Percentiles rank a stretch among this genome's conserved stretches.
These are phyloP conservation scores for Timandra comae DNA, from an alignment of 2,888 invertebrate genomes.

Conservation along the genomic window DNA sequence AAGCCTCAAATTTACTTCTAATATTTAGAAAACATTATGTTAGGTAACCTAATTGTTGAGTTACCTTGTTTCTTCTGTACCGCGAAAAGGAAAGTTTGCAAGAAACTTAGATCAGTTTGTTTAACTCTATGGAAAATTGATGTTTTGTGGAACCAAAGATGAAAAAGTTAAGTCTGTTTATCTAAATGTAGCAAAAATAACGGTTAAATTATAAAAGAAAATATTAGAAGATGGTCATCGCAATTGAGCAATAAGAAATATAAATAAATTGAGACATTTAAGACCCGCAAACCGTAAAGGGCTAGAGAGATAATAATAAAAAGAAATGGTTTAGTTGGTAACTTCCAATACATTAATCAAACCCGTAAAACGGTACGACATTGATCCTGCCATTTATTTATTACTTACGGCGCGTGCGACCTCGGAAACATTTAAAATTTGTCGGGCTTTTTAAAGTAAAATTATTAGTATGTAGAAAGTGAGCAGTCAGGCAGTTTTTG, in stretches of 20 bases:
- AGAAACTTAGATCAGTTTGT: too few relatives aligned
- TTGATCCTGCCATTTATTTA: slow-evolving; percentile 23
- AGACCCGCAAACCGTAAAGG: slow-evolving; percentile 13
- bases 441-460: slow-evolving; percentile 34
- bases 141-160: too few relatives aligned
- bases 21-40: slow-evolving; percentile 15
- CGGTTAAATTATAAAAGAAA: too few relatives aligned
- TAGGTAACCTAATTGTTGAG: too few relatives aligned
- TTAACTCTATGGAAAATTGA: too few relatives aligned
- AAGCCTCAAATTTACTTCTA: slow-evolving; percentile 20
- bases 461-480: slow-evolving; percentile 49
- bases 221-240: too few relatives aligned
- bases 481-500: slow-evolving; percentile 47
- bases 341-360: slow-evolving; percentile 28
- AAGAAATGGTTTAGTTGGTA: slow-evolving; percentile 26
- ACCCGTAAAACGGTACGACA: slow-evolving; percentile 25
- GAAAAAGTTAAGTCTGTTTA: too few relatives aligned
- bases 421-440: slow-evolving; percentile 22
- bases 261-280: too few relatives aligned
- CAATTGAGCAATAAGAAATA: too few relatives aligned
- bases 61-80: too few relatives aligned
- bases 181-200: too few relatives aligned
- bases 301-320: slow-evolving; percentile 22
- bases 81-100: too few relatives aligned
- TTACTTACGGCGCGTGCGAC: slow-evolving; percentile 21